Conservation (phyloP, 23 tunicate genomes). For the Botrylloides violaceus region DNA sequence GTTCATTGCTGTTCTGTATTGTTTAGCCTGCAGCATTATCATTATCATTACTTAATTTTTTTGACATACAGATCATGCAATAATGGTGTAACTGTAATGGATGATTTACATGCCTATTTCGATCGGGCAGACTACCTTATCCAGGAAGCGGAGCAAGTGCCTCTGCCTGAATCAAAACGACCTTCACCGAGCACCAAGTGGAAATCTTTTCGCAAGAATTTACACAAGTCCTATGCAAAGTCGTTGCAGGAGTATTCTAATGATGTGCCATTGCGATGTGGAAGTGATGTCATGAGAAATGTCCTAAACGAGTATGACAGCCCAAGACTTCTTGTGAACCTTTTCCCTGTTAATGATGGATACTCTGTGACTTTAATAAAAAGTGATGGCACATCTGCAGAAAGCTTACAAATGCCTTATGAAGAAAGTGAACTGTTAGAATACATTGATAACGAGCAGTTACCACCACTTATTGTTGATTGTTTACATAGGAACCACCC, state of each 20-base stretch:
- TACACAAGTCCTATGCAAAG: background rate
- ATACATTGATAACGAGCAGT: slow-evolving; percentile 78
- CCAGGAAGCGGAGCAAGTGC: slow-evolving; percentile 17
- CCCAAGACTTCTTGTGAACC: slow-evolving; percentile 46
- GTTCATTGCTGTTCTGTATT: too few relatives aligned
- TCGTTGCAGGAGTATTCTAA: background rate
- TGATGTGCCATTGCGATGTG: background rate
- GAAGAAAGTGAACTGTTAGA: slow-evolving; percentile 67
- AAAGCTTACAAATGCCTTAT: slow-evolving; percentile 51
- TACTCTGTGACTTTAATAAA: slow-evolving; percentile 56
- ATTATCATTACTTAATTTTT: too few relatives aligned
- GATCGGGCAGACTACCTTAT: slow-evolving; percentile 13
- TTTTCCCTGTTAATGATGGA: slow-evolving; percentile 72
- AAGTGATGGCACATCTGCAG: slow-evolving; percentile 33
- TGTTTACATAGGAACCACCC: slow-evolving; percentile 22
- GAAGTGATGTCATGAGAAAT: background rate
- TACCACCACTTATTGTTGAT: slow-evolving; percentile 57
- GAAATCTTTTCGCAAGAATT: slow-evolving; percentile 16
- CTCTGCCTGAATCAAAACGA: background rate
- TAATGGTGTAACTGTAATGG: too few relatives aligned
- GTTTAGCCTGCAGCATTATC: too few relatives aligned
- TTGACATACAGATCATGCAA: too few relatives aligned
- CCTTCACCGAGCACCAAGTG: slow-evolving; percentile 4
- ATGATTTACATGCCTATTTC: slow-evolving; percentile 1
- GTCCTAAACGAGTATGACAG: background rate